A percentile compares a stretch with the other conserved stretches of the same genome.
phyloP scores from a whole-genome alignment of 2,888 invertebrate genomes.

The Gerris lacustris region DNA sequence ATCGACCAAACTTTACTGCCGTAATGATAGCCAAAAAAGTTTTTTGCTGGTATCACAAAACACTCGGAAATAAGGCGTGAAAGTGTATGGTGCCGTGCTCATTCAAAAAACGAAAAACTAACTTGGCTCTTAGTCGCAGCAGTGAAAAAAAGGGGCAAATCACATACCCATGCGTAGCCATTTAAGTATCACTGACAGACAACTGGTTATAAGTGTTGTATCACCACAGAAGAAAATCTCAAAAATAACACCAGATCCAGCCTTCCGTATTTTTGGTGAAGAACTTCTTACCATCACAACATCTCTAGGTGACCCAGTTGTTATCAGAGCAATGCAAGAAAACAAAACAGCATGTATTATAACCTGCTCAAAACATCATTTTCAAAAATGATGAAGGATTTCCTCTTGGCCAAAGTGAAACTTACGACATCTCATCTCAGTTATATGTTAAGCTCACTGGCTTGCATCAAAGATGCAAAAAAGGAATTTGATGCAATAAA shows the following conservation, averaged over 20 bases:
- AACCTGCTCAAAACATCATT: not conserved
- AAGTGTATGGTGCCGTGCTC: not conserved
- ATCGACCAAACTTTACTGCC: not conserved
- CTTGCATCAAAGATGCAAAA: slow-evolving; percentile 32
- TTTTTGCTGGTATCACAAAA: slow-evolving; percentile 8
- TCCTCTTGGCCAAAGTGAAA: not conserved
- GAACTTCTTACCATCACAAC: not conserved
- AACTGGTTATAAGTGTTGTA: not conserved
- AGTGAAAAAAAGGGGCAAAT: not conserved
- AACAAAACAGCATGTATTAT: not conserved
- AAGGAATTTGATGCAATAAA: slow-evolving; percentile 31
- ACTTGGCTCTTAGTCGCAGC: not conserved
- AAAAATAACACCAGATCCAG: not conserved
- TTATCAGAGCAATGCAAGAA: not conserved
- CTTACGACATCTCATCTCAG: slow-evolving; percentile 27
- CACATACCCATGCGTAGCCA: too few relatives aligned
- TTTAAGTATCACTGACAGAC: not conserved
- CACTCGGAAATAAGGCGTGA: not conserved
- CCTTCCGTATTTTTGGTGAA: not conserved
- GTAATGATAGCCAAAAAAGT: not conserved
- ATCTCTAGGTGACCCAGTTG: not conserved
- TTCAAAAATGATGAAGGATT: not conserved
- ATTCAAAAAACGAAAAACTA: too few relatives aligned
- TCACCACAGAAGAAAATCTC: not conserved
- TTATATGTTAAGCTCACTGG: slow-evolving; percentile 30